These are phyloP conservation scores for Bombus waltoni DNA, from an alignment of 1,140 invertebrate species.

Conservation along the genomic window DNA sequence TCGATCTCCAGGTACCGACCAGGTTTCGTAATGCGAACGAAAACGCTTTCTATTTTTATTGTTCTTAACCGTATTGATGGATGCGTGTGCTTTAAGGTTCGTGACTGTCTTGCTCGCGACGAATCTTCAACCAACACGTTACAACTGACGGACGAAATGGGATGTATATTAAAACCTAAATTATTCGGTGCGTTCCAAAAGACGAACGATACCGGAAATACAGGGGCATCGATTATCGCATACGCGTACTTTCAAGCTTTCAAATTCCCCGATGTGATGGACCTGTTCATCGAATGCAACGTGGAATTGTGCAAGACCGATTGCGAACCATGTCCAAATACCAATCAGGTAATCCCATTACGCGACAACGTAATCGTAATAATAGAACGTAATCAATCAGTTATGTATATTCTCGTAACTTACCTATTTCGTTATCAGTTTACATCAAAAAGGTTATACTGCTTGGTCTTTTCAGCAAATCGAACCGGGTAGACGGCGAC, in stretches of 20 bases:
- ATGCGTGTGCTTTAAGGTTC: constrained; percentile 78
- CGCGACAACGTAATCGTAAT: no score
- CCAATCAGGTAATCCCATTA: constrained; percentile 82
- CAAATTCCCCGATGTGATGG: constrained; percentile 94
- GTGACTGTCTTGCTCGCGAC: constrained; percentile 90
- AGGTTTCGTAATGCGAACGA: background rate
- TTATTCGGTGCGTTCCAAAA: constrained; percentile 92
- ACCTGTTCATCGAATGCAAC: constrained; percentile 92
- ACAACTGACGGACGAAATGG: constrained; percentile 88
- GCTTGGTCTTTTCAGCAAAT: constrained; percentile 80
- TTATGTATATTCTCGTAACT: no score
- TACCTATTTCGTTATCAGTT: background rate
- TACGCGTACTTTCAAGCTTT: constrained; percentile 93
- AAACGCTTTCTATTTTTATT: background rate
- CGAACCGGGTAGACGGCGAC: constrained; percentile 84
- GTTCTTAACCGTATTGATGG: background rate
- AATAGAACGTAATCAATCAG: background rate
- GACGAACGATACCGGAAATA: constrained; percentile 88
- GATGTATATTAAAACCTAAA: constrained; percentile 92
- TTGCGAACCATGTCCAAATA: constrained; percentile 89
- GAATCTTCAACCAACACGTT: constrained; percentile 86
- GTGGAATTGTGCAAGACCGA: constrained; percentile 92
- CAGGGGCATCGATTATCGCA: constrained; percentile 90
- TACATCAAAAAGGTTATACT: background rate
- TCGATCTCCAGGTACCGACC: constrained; percentile 86